Percentiles rank a stretch among this genome's conserved stretches.
These are phyloP conservation scores for Haliaeetus leucogaster DNA, from an alignment of 2,113 vertebrate genomes.

Conservation along the genomic window DNA sequence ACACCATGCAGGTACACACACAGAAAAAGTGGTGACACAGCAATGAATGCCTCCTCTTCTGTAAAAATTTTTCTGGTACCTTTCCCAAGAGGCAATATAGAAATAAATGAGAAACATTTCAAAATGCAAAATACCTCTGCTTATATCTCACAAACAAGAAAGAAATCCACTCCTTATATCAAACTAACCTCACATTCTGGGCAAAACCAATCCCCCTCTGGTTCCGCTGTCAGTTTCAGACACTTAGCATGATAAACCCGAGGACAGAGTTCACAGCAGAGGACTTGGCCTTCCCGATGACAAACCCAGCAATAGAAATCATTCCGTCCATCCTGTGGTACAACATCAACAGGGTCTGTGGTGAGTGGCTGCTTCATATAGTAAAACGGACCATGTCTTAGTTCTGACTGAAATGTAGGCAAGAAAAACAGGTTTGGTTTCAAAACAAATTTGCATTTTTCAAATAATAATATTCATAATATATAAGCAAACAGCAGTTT, in stretches of 20 bases:
- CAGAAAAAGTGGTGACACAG: neutral
- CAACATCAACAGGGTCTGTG: slow-evolving; percentile 99
- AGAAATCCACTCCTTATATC: neutral
- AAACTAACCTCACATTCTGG: slow-evolving; percentile 98
- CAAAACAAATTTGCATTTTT: slow-evolving; percentile 86
- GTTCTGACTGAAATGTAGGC: slow-evolving; percentile 99
- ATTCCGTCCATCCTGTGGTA: slow-evolving; percentile 99
- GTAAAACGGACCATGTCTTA: slow-evolving; percentile 99
- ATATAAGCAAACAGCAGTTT: slow-evolving; percentile 58
- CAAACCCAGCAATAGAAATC: slow-evolving; percentile 99
- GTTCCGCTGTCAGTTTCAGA: slow-evolving; percentile 99
- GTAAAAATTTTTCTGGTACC: neutral
- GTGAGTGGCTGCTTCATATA: slow-evolving; percentile 99
- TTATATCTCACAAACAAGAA: neutral
- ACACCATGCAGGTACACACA: neutral
- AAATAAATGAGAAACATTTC: neutral
- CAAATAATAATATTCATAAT: slow-evolving; percentile 59
- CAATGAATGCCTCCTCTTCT: neutral
- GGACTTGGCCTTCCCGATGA: slow-evolving; percentile 99
- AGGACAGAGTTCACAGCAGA: slow-evolving; percentile 99
- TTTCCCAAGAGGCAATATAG: neutral
- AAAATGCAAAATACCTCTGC: neutral
- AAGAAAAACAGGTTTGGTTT: slow-evolving; percentile 98
- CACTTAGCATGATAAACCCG: slow-evolving; percentile 99
- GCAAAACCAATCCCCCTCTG: slow-evolving; percentile 99